phyloP scores from a whole-genome alignment of 2,888 invertebrate genomes.

The Pomacea canaliculata region DNA sequence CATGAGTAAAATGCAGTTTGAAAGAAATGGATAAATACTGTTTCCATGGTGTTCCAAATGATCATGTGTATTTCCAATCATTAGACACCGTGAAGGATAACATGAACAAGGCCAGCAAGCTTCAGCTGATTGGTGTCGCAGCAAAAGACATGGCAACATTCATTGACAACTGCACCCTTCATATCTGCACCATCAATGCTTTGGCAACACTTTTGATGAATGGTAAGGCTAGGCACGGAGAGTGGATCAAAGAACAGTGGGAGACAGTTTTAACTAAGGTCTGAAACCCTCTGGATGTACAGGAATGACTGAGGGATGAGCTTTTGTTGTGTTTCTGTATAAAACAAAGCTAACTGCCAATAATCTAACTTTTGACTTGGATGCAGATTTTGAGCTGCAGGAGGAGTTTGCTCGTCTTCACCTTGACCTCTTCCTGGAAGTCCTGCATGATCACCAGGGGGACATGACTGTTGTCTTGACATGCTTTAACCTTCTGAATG shows the following conservation, averaged over 20 bases:
- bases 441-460: slow-evolving; percentile 15
- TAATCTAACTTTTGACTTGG: no score
- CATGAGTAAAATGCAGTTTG: not conserved
- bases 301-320: no score
- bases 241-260: no score
- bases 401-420: slow-evolving; percentile 22
- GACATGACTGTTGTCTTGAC: slow-evolving; percentile 22
- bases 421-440: slow-evolving; percentile 25
- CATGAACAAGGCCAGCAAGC: slow-evolving; percentile 27
- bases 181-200: slow-evolving; percentile 19
- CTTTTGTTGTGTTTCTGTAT: no score
- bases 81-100: slow-evolving; percentile 29
- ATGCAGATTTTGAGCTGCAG: slow-evolving; percentile 18
- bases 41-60: no score
- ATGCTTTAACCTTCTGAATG: slow-evolving; percentile 17
- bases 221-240: not conserved
- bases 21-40: no score
- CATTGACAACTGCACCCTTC: slow-evolving; percentile 25
- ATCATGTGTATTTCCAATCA: no score
- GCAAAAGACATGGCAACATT: slow-evolving; percentile 28
- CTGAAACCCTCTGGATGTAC: no score
- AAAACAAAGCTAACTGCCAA: no score
- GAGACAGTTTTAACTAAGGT: no score
- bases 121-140: slow-evolving; percentile 26
- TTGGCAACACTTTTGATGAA: slow-evolving; percentile 25